These are phyloP conservation scores for Eulemur coronatus DNA, from an alignment of 2,797 vertebrate genomes.

Conservation along the genomic window DNA sequence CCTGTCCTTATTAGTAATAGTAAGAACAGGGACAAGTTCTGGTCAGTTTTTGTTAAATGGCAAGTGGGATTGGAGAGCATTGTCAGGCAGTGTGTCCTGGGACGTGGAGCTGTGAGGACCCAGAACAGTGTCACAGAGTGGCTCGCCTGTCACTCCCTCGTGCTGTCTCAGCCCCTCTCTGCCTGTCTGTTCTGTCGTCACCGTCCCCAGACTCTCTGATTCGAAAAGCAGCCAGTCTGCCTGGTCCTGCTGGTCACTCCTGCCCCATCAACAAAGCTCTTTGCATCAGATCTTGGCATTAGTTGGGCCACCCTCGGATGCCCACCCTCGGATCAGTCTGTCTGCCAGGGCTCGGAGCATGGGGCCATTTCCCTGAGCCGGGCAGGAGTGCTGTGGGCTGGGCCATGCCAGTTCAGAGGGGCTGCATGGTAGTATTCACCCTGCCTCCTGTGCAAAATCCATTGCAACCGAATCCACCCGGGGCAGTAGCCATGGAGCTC, in stretches of 20 bases:
- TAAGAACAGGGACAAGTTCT: not conserved
- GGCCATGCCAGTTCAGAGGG: too few species aligned
- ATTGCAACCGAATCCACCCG: rapidly evolving
- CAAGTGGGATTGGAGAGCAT: not conserved
- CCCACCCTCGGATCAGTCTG: not conserved
- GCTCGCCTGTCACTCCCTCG: rapidly evolving
- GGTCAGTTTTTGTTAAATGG: not conserved
- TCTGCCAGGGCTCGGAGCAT: not conserved
- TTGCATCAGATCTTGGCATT: not conserved
- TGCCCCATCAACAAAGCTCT: not conserved
- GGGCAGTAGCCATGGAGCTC: not conserved
- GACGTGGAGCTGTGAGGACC: not conserved
- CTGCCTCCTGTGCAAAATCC: rapidly evolving
- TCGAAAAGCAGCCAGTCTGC: not conserved
- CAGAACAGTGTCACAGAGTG: rapidly evolving
- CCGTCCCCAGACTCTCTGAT: not conserved
- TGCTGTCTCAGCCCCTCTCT: not conserved
- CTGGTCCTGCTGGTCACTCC: not conserved
- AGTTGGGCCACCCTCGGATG: not conserved
- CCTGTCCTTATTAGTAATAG: not conserved
- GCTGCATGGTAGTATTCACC: not conserved
- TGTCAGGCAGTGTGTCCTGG: not conserved
- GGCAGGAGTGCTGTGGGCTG: not conserved
- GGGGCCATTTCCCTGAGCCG: not conserved
- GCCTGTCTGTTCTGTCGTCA: not conserved